Evolutionary conservation across 2,113 vertebrate genomes (phyloP).

Genomic region (Cinclus mexicanus): DNA sequence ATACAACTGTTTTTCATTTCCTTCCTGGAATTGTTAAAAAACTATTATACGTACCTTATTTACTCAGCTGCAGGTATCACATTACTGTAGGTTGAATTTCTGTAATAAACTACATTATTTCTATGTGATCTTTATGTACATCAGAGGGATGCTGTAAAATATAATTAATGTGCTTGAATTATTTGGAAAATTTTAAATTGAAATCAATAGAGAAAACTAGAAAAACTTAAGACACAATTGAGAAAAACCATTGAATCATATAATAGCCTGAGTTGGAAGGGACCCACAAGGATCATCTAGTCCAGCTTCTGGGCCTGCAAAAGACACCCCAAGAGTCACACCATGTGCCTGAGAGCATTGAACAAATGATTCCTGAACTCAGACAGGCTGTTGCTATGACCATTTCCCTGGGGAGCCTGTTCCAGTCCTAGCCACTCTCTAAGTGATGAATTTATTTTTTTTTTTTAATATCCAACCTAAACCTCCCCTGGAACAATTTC

Average conservation of each 20-base stretch:
- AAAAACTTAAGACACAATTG: not conserved
- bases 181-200: not conserved
- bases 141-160: not conserved
- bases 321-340: not conserved
- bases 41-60: not conserved
- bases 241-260: not conserved
- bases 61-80: not conserved
- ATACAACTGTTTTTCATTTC: not conserved
- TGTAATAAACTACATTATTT: not conserved
- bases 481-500: too few species aligned
- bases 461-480: not conserved
- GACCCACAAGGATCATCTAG: accelerated
- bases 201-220: not conserved
- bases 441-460: not conserved
- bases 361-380: not conserved
- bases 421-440: not conserved
- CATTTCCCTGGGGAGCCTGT: not conserved
- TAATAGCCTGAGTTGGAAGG: not conserved
- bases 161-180: not conserved
- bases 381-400: not conserved
- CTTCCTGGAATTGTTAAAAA: not conserved
- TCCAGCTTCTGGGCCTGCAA: too few species aligned
- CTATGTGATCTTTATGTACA: not conserved
- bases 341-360: not conserved
- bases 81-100: not conserved